These are phyloP conservation scores for Chrysolina americana DNA, from an alignment of 2,888 invertebrate genomes.

Conservation along the genomic window DNA sequence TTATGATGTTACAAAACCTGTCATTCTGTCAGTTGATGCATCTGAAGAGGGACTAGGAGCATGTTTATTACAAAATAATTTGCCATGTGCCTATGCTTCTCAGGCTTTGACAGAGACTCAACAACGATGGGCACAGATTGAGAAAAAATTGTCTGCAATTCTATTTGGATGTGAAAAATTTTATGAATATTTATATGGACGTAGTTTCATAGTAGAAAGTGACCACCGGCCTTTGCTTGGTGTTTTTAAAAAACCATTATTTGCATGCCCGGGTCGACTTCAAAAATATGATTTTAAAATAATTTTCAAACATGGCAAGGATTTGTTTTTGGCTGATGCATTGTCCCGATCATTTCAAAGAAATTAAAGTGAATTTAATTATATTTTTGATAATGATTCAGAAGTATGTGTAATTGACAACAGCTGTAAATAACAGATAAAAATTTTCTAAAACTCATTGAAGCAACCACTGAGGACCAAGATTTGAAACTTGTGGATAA, in stretches of 20 bases:
- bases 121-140: too few species aligned
- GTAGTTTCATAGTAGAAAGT: slow-evolving; percentile 31
- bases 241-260: slow-evolving; percentile 24
- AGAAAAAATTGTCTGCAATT: too few species aligned
- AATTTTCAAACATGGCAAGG: slow-evolving; percentile 35
- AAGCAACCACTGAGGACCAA: too few species aligned
- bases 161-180: slow-evolving; percentile 20
- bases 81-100: too few species aligned
- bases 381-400: slow-evolving; percentile 14
- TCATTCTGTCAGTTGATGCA: not conserved
- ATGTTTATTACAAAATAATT: too few species aligned
- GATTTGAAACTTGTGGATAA: too few species aligned
- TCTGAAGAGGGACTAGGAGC: not conserved
- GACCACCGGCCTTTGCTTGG: slow-evolving; percentile 29
- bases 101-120: too few species aligned
- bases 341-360: slow-evolving; percentile 14
- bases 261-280: slow-evolving; percentile 17
- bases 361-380: not conserved
- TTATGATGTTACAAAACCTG: slow-evolving; percentile 1
- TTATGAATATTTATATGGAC: slow-evolving; percentile 35
- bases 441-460: too few species aligned
- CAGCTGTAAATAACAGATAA: too few species aligned
- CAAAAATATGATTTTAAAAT: slow-evolving; percentile 42
- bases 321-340: slow-evolving; percentile 26
- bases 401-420: slow-evolving; percentile 15